phyloP scores from a whole-genome alignment of 2,888 invertebrate genomes.

The Temnothorax ravouxi region DNA sequence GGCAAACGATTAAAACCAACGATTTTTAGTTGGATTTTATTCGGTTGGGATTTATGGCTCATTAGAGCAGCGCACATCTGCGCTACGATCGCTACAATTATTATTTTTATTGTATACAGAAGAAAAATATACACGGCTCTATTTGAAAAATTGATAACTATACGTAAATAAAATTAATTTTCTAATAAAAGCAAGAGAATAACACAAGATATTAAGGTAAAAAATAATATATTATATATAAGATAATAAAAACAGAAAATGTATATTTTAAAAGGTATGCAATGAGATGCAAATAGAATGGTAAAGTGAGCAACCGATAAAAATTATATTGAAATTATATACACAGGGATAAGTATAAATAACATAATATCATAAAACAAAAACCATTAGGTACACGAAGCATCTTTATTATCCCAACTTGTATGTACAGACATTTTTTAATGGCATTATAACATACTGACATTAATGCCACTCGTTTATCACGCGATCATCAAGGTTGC shows the following conservation, averaged over 20 bases:
- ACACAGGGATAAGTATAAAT: background rate
- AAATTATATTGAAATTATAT: constrained; percentile 8
- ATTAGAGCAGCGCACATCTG: no score
- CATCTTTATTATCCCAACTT: background rate
- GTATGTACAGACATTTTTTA: constrained; percentile 4
- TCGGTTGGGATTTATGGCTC: no score
- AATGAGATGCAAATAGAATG: constrained; percentile 9
- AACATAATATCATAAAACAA: background rate
- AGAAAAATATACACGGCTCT: background rate
- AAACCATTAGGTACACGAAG: background rate
- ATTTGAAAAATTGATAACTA: background rate
- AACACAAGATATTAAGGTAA: background rate
- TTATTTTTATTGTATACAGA: no score
- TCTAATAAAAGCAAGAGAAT: background rate
- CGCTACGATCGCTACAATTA: no score
- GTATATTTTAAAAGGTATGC: constrained; percentile 3
- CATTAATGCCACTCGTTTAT: constrained; percentile 37
- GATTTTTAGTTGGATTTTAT: no score
- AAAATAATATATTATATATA: background rate
- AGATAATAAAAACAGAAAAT: background rate
- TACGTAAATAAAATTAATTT: background rate
- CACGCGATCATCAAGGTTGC: constrained; percentile 13
- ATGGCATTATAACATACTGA: constrained; percentile 8
- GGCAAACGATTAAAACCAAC: no score
- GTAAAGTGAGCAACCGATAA: background rate